These are phyloP conservation scores for Drosophila navojoa DNA, from an alignment of 1,140 invertebrate species.

Conservation along the genomic window DNA sequence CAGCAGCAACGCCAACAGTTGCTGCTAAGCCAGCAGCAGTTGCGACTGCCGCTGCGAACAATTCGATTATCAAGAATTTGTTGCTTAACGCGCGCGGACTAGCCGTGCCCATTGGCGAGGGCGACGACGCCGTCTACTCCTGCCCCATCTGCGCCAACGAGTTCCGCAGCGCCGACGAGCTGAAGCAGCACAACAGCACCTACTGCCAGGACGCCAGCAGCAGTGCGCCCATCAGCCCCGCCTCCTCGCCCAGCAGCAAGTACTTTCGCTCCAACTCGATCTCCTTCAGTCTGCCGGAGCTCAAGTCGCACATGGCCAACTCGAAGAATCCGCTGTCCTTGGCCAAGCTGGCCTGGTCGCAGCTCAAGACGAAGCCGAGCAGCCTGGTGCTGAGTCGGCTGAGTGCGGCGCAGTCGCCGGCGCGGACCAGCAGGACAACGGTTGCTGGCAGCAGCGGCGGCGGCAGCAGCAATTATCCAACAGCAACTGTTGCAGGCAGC, in stretches of 20 bases:
- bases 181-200: conserved; percentile 88
- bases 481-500: conserved; percentile 8
- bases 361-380: conserved; percentile 84
- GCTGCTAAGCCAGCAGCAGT: conserved; percentile 9
- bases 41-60: conserved; percentile 83
- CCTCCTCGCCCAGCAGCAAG: conserved; percentile 68
- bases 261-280: conserved; percentile 85
- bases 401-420: conserved; percentile 66
- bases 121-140: conserved; percentile 85
- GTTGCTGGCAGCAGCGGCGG: conserved; percentile 17
- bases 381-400: conserved; percentile 84
- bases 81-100: conserved; percentile 88
- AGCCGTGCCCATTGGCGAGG: conserved; percentile 85
- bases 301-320: conserved; percentile 83
- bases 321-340: conserved; percentile 81
- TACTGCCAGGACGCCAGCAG: conserved; percentile 86
- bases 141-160: conserved; percentile 88
- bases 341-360: conserved; percentile 79
- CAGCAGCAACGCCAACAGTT: background rate
- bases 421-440: conserved; percentile 49
- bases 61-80: conserved; percentile 93
- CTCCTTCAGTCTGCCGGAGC: conserved; percentile 85
- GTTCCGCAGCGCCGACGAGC: conserved; percentile 88
- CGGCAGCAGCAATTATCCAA: conserved; percentile 8
- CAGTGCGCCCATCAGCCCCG: conserved; percentile 79